A percentile compares a stretch with the other conserved stretches of the same genome.
These are phyloP conservation scores for Pseudococcus viburni DNA, from an alignment of 2,888 invertebrate genomes.

Conservation along the genomic window DNA sequence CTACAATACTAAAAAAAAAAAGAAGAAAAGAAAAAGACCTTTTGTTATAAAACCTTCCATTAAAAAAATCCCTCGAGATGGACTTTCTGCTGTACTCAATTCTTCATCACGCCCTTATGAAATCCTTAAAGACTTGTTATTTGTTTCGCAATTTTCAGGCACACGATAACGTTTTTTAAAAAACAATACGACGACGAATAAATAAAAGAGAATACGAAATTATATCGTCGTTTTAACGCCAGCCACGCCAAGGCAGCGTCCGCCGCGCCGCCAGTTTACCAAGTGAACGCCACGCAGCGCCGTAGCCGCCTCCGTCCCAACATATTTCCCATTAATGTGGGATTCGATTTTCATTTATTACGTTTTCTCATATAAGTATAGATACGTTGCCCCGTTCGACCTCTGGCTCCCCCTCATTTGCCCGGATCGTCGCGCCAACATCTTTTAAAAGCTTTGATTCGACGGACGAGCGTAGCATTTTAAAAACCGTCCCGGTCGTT, in stretches of 20 bases:
- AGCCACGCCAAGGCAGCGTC: neutral
- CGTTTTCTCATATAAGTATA: constrained; percentile 1
- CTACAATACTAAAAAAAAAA: constrained; percentile 17
- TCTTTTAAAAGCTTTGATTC: constrained; percentile 33
- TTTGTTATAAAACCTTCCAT: constrained; percentile 61
- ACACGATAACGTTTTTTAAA: constrained; percentile 55
- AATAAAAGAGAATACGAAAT: constrained; percentile 57
- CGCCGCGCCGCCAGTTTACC: neutral
- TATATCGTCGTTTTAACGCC: constrained; percentile 25
- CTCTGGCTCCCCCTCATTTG: neutral
- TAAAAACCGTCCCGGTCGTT: neutral
- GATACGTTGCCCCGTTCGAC: neutral
- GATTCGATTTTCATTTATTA: constrained; percentile 48
- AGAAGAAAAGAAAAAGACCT: constrained; percentile 28
- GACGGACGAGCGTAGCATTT: constrained; percentile 36
- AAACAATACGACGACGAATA: constrained; percentile 53
- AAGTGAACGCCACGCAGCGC: neutral
- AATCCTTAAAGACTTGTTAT: constrained; percentile 65
- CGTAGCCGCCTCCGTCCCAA: neutral
- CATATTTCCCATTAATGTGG: constrained; percentile 32
- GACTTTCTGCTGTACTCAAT: constrained; percentile 43
- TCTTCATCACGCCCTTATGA: constrained; percentile 30
- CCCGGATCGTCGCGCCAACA: neutral
- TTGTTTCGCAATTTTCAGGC: constrained; percentile 59
- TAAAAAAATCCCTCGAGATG: constrained; percentile 61